Percentiles rank a stretch among this genome's conserved stretches.
phyloP scores from a whole-genome alignment of 1,140 invertebrate genomes.

The Trachymyrmex septentrionalis region DNA sequence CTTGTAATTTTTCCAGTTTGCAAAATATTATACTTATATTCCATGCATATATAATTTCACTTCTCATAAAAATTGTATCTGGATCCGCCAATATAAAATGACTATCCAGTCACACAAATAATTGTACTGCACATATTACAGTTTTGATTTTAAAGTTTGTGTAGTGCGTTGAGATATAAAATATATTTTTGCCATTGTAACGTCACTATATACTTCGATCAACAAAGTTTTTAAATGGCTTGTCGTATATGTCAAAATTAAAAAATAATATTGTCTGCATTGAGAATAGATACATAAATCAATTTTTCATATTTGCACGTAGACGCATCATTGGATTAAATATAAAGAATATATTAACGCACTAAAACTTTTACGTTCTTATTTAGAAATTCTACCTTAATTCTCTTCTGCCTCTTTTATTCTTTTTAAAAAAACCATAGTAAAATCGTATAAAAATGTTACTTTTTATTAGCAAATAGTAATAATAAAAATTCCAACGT shows the following conservation, averaged over 20 bases:
- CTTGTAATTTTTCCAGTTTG: background rate
- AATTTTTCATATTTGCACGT: background rate
- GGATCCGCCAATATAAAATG: slow-evolving; percentile 27
- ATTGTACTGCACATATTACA: slow-evolving; percentile 7
- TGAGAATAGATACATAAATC: slow-evolving; percentile 37
- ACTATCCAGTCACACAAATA: slow-evolving; percentile 14
- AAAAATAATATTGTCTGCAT: slow-evolving; percentile 38
- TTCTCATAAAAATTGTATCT: slow-evolving; percentile 13
- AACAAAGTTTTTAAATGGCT: background rate
- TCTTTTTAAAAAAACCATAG: background rate
- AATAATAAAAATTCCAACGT: slow-evolving; percentile 1
- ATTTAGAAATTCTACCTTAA: slow-evolving; percentile 5
- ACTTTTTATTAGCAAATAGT: background rate
- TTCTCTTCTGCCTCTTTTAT: slow-evolving; percentile 16
- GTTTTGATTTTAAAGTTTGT: background rate
- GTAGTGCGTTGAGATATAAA: slow-evolving; percentile 18
- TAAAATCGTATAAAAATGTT: slow-evolving; percentile 11
- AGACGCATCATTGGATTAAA: background rate
- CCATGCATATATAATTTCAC: slow-evolving; percentile 1
- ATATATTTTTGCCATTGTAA: background rate
- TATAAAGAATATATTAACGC: background rate
- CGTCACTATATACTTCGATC: background rate
- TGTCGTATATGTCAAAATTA: background rate
- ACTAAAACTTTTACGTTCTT: slow-evolving; percentile 29
- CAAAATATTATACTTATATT: background rate